Conservation (phyloP, 2,888 invertebrate genomes). For the Epirrita christyi region DNA sequence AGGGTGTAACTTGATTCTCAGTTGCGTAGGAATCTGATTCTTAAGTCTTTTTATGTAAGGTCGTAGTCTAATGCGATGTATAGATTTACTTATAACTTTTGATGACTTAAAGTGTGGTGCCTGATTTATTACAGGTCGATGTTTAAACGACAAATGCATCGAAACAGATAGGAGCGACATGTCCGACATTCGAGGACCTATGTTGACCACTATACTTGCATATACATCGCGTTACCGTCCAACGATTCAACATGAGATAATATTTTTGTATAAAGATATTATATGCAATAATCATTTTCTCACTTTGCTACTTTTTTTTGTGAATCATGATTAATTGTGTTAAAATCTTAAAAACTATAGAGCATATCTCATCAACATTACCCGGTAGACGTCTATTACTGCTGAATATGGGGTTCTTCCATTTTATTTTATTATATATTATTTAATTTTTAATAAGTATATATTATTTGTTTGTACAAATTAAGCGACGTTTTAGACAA, state of each 20-base stretch:
- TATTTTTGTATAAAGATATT: too few species aligned
- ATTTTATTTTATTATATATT: too few species aligned
- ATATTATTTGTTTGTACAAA: too few species aligned
- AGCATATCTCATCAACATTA: too few species aligned
- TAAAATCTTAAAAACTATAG: too few species aligned
- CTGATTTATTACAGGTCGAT: slow-evolving; percentile 85
- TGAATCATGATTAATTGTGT: too few species aligned
- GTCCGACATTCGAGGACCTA: slow-evolving; percentile 82
- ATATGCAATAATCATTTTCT: too few species aligned
- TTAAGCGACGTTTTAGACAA: too few species aligned
- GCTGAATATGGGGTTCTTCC: too few species aligned
- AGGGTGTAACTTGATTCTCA: neutral
- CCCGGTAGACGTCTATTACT: too few species aligned
- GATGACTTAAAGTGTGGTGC: slow-evolving; percentile 45
- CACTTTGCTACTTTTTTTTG: too few species aligned
- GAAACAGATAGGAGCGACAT: slow-evolving; percentile 84
- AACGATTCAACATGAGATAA: slow-evolving; percentile 25
- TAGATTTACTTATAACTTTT: slow-evolving; percentile 44
- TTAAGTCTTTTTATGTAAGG: slow-evolving; percentile 21
- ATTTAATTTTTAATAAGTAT: too few species aligned
- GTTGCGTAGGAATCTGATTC: slow-evolving; percentile 34
- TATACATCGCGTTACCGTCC: slow-evolving; percentile 53
- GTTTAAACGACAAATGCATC: slow-evolving; percentile 85
- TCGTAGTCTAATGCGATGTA: slow-evolving; percentile 32
- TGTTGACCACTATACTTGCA: slow-evolving; percentile 73